Base-by-base conservation (phyloP, 2,797 vertebrate species). In the Hephaestus fuliginosus region DNA sequence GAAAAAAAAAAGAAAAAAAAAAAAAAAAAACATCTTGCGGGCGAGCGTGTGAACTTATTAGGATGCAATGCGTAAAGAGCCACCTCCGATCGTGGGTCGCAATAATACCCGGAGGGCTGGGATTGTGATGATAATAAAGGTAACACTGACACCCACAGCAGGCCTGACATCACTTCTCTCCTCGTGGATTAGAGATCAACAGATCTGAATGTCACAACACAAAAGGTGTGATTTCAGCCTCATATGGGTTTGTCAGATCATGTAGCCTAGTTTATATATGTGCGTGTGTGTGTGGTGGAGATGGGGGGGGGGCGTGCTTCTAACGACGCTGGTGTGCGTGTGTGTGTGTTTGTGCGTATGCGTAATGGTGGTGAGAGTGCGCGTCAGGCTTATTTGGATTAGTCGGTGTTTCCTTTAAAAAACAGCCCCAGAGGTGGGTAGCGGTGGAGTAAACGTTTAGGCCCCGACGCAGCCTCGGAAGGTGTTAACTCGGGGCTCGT, bases 341-440 rank as follows among this genome's bases (percentile, higher is more conserved):
- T 51, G 72, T 73, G 76, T 72, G 63, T 71, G 57, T 76, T 76
- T 66, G 78, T 68, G 79, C 33, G 84, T 61, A 51, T 81, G 88
- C 84, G 87, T 83, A 88, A 92, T 76, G 82, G 57, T 87, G 87
- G 90, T 58, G 87, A 82, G 86, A 80, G 86, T 82, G 91, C 84
- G 92, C 85, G 91, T 90, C 85, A 86, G 77, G 86, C 78, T 91
- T 87, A 87, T 92, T 92, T 88, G 88, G 89, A 92, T 91, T 89
- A 87, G 81, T 84, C 83, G 69, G 89, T 90, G 82, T 91, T 89
- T 84, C 86, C 86, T 84, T 86, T 82, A 70, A 57, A 73, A 33
- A 33, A 86, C 84, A 90, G 82, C 84, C 88, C 84, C 82, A 84
- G 81, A 76, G 84, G 84, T 33, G 30, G 30, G 30, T 76, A 73